Percentiles rank a stretch among this genome's conserved stretches.
Conservation (phyloP, 2,797 vertebrate genomes). For the Pelochelys cantorii region DNA sequence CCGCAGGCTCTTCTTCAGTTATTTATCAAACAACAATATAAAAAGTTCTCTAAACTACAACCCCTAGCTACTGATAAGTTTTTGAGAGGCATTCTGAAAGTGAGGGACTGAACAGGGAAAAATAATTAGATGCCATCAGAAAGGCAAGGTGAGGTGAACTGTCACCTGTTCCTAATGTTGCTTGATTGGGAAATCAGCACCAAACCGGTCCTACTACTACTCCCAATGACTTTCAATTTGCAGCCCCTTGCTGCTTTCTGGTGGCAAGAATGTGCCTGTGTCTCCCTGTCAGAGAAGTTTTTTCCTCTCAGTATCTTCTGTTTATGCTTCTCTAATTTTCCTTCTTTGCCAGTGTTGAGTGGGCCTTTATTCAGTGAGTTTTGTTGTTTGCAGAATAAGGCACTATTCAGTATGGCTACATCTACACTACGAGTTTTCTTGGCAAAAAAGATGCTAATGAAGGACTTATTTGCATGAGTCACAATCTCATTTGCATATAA, state of each 20-base stretch:
- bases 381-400: not conserved
- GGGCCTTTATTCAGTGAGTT: not conserved
- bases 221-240: not conserved
- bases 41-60: not conserved
- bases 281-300: not conserved
- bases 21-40: not conserved
- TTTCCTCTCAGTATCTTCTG: not conserved
- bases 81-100: not conserved
- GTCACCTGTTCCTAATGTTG: not conserved
- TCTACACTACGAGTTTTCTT: too few species aligned
- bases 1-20: not conserved
- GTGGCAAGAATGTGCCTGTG: constrained; percentile 50
- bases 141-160: not conserved
- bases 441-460: too few species aligned
- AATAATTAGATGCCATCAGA: not conserved
- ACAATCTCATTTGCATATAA: too few species aligned
- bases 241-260: constrained; percentile 67
- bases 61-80: not conserved
- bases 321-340: not conserved
- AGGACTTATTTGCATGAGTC: too few species aligned
- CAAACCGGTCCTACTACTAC: not conserved
- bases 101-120: rapidly evolving
- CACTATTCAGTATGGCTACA: not conserved
- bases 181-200: not conserved
- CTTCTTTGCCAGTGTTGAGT: not conserved